Percentiles rank a stretch among this genome's conserved stretches.
Evolutionary conservation across 2,888 invertebrate genomes (phyloP).

Genomic region (Ophion costatus): DNA sequence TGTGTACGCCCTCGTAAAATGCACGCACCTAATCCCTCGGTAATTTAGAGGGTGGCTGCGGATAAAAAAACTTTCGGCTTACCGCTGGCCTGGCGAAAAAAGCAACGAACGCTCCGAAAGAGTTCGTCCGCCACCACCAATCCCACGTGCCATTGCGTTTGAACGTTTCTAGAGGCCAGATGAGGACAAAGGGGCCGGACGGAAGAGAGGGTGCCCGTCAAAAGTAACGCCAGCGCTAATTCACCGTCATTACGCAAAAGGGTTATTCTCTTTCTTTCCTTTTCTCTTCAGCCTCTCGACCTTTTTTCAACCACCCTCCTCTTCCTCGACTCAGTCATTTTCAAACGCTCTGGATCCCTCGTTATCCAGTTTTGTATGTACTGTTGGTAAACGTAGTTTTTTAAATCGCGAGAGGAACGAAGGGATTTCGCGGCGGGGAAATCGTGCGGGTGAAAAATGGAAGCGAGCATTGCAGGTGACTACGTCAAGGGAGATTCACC

Average conservation of each 20-base stretch:
- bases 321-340: slow-evolving; percentile 48
- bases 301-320: slow-evolving; percentile 48
- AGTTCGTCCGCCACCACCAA: slow-evolving; percentile 5
- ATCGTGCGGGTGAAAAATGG: slow-evolving; percentile 67
- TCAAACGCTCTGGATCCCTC: slow-evolving; percentile 51
- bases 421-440: slow-evolving; percentile 1
- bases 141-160: slow-evolving; percentile 35
- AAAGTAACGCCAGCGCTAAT: slow-evolving; percentile 73
- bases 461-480: too few species aligned
- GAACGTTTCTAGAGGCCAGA: slow-evolving; percentile 41
- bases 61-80: slow-evolving; percentile 64
- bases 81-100: slow-evolving; percentile 4
- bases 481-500: background rate
- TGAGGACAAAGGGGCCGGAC: background rate
- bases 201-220: slow-evolving; percentile 48
- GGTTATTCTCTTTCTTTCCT: slow-evolving; percentile 70
- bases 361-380: slow-evolving; percentile 46
- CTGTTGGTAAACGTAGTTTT: background rate
- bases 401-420: slow-evolving; percentile 2
- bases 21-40: slow-evolving; percentile 74
- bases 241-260: slow-evolving; percentile 74
- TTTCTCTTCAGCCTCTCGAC: slow-evolving; percentile 28
- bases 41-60: slow-evolving; percentile 72
- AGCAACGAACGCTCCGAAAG: slow-evolving; percentile 11
- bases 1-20: slow-evolving; percentile 73